Evolutionary conservation across 2,888 invertebrate genomes (phyloP), one percentile per base, ranked within the genome.

Genomic region (Argyresthia albistria): DNA sequence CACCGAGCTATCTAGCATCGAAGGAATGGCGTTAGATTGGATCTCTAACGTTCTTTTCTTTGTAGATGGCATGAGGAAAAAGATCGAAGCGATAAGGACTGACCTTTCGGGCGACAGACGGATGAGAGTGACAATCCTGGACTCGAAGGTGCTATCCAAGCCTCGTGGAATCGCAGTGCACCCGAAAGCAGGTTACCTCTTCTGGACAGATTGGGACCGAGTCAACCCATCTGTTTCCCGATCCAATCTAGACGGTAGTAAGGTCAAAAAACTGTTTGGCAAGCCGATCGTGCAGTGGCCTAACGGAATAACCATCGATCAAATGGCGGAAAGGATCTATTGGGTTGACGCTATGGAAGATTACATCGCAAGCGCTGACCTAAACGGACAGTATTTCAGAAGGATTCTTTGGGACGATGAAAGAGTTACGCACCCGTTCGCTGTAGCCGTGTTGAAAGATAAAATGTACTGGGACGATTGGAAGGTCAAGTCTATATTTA

Each of bases 21-120:
- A 97, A 76, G 95, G 96, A 1, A 93, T 97, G 92, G 94, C 96
- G 0, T 90, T 93, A 51, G 97, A 97, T 75, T 97, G 96, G 95
- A 91, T 96, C 11, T 94, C 95, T 0, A 92, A 94, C 55, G 92
- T 94, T 54, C 74, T 97, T 12, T 97, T 95, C 79, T 97, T 97
- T 71, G 95, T 96, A 0, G 96, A 97, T 67, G 95, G 95, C 0
- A 89, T 91, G 52, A 88, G 91, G 43, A 91, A 92, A 61, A 93
- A 92, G 67, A 95, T 97, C 55, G 95, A 96, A 75, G 91, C 96
- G 0, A 93, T 96, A 2, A 88, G 93, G 52, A 94, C 93, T 0
- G 79, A 89, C 63, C 77, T 90, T 56, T 83, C 88, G 1, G 74
- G 69, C 51, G 72, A 79, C 54, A 93, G 93, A 0, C 88, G 93